phyloP scores from a whole-genome alignment of 2,888 invertebrate genomes.

The Tortrix viridana region DNA sequence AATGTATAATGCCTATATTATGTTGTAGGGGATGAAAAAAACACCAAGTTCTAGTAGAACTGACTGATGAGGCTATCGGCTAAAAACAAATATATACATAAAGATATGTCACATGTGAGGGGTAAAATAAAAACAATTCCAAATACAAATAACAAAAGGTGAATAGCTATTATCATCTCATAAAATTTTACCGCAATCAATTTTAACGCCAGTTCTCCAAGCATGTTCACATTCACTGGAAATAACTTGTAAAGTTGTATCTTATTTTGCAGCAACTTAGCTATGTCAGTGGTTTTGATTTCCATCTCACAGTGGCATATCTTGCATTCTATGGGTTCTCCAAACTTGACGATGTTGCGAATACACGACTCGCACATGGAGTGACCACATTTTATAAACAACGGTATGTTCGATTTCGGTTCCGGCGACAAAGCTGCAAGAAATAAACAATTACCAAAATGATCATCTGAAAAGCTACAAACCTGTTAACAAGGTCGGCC shows the following conservation, averaged over 20 bases:
- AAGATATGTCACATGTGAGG: too few species aligned
- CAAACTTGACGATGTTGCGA: slow-evolving; percentile 17
- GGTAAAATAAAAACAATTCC: not conserved
- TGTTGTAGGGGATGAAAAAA: too few species aligned
- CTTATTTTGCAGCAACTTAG: slow-evolving; percentile 13
- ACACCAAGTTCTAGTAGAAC: too few species aligned
- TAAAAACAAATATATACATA: too few species aligned
- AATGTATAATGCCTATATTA: not conserved
- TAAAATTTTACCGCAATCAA: slow-evolving; percentile 13
- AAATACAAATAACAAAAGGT: not conserved
- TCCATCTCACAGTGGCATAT: slow-evolving; percentile 21
- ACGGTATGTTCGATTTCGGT: slow-evolving; percentile 14
- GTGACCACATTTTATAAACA: slow-evolving; percentile 33
- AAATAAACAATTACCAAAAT: too few species aligned
- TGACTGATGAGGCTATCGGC: too few species aligned
- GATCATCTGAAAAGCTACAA: too few species aligned
- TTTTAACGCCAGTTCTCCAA: slow-evolving; percentile 24
- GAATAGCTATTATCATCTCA: not conserved
- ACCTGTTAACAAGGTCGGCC: too few species aligned
- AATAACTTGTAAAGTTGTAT: slow-evolving; percentile 17
- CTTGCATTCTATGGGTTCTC: slow-evolving; percentile 17
- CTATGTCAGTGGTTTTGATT: slow-evolving; percentile 5
- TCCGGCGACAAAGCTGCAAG: slow-evolving; percentile 16
- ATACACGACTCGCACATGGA: slow-evolving; percentile 28
- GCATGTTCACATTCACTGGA: slow-evolving; percentile 23